Percentiles rank a stretch among this genome's conserved stretches.
phyloP scores from a whole-genome alignment of 2,888 invertebrate genomes.

The Netelia inedita region DNA sequence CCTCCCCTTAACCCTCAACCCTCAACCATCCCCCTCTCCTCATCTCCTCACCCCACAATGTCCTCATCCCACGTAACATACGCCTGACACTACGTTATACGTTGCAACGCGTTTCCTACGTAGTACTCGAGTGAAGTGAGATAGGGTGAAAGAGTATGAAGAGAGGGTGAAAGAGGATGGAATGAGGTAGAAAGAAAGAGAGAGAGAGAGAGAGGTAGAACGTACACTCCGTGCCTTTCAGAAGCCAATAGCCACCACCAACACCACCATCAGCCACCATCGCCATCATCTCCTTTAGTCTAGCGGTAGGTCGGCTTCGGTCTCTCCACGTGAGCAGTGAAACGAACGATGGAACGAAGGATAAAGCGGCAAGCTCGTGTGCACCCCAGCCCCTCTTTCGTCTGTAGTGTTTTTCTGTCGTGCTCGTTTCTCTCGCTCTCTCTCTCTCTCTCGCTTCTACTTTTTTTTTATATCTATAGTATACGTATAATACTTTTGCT shows the following conservation, averaged over 20 bases:
- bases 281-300: slow-evolving; percentile 59
- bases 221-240: slow-evolving; percentile 68
- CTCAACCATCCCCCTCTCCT: too few species aligned
- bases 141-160: neutral
- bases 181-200: too few species aligned
- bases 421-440: slow-evolving; percentile 26
- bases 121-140: slow-evolving; percentile 59
- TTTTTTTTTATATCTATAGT: slow-evolving; percentile 1
- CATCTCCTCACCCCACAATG: slow-evolving; percentile 4
- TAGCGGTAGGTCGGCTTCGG: slow-evolving; percentile 51
- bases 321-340: slow-evolving; percentile 67
- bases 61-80: slow-evolving; percentile 52
- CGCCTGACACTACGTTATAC: slow-evolving; percentile 75
- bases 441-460: slow-evolving; percentile 4
- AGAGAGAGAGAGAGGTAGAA: too few species aligned
- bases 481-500: slow-evolving; percentile 55
- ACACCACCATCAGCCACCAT: slow-evolving; percentile 43
- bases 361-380: slow-evolving; percentile 64
- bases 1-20: too few species aligned
- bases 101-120: slow-evolving; percentile 80
- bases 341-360: slow-evolving; percentile 70
- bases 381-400: slow-evolving; percentile 53
- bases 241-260: slow-evolving; percentile 78
- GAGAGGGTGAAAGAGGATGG: too few species aligned
- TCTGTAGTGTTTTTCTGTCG: slow-evolving; percentile 60